Base-by-base conservation (phyloP, 2,113 vertebrate genomes). In the Tachuris rubrigastra region DNA sequence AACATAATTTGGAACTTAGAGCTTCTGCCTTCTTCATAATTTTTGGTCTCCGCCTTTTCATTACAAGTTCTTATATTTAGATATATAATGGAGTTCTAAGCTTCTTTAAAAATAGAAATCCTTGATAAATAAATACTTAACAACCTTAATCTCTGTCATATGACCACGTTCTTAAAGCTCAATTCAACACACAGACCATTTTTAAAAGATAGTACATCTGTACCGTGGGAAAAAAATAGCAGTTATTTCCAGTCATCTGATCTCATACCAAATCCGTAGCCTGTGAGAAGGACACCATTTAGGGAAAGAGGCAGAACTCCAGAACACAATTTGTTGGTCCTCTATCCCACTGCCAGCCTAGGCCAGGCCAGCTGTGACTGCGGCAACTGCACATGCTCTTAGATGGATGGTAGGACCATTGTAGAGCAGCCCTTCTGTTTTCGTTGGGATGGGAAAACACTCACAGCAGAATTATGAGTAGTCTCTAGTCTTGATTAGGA, bases 81-180 rank as follows among this genome's bases (percentile, higher is more conserved):
- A 93, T 88, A 91, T 81, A 84, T 85, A 59, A 85, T 58, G 53
- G 84, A 82, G 18, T 77, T 74, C 17, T 94, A 95, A 93, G 78
- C 93, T 87, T 92, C 81, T 97, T 96, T 87, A 96, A 96, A 95
- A 95, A 84, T 62, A 90, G 82, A 77, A 85, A 89, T 94, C 84
- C 93, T 95, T 78, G 85, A 79, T 83, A 93, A 96, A 95, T 82
- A 92, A 94, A 93, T 92, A 95, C 93, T 74, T 94, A 89, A 87
- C 65, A 71, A 91, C 77, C 65, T 62, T 95, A 96, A 97, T 96
- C 93, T 96, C 93, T 74, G 60, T 92, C 95, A 97, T 85, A 81
- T 87, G 93, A 96, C 88, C 66, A 8, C 0, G 2, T 87, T 56
- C 74, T 85, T 91, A 90, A 83, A 88, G 91, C 82, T 83, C 75